Base-by-base conservation (phyloP, 2,797 vertebrate species). In the Mus caroli region DNA sequence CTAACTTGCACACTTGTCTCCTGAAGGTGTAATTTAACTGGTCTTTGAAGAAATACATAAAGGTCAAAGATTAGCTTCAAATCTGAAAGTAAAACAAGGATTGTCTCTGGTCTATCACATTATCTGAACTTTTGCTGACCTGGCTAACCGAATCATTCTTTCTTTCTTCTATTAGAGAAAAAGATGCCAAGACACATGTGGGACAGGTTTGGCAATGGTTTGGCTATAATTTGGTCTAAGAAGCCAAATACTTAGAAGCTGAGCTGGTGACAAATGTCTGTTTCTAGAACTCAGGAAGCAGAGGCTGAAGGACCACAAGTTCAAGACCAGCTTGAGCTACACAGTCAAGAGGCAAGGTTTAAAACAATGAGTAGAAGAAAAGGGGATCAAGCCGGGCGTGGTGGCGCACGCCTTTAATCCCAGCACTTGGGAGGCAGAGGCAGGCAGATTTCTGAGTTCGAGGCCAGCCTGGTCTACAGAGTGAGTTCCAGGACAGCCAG, bases 41-140 rank as follows among this genome's bases (percentile, higher is more conserved):
- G 40, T 84, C 37, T 83, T 90, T 82, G 46, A 85, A 56, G 77
- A 24, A 80, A 87, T 26, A 82, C 56, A 43, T 26, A 90, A 88
- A 73, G 56, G 37, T 58, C 34, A 95, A 95, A 91, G 31, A 67
- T 12, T 79, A 50, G 60, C 31, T 91, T 78, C 90, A 67, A 93
- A 64, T 60, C 34, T 79, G 20, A 95, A 96, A 92, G 34, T 84
- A 90, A 64, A 95, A 94, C 52, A 92, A 40, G 26, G 73, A 85
- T 1, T 91, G 46, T 8, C 22, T 75, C 40, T 91, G 77, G 11
- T 75, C 50, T 88, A 43, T 90, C 43, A 94, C 77, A 82, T 82
- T 78, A 90, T 96, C 40, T 91, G 76, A 96, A 90, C 26, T 37
- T 90, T 64, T 95, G 64, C 50, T 76, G 37, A 62, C 26, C 37